phyloP scores from a whole-genome alignment of 2,888 invertebrate genomes.

The Torymus auratus region DNA sequence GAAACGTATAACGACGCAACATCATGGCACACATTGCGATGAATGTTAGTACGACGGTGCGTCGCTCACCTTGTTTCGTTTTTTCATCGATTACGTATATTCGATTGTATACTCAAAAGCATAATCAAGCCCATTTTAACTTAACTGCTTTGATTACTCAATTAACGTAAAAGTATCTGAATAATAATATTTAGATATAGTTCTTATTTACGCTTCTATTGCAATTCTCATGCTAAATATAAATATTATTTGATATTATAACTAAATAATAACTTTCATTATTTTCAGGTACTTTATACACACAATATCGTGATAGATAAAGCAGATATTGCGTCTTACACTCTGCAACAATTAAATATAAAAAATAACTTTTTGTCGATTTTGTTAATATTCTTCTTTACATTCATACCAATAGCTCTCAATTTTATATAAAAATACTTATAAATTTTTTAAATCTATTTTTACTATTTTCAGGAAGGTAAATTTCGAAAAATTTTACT shows the following conservation, averaged over 20 bases:
- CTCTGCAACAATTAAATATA: slow-evolving; percentile 54
- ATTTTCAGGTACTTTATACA: slow-evolving; percentile 76
- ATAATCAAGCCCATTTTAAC: slow-evolving; percentile 18
- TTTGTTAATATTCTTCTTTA: slow-evolving; percentile 31
- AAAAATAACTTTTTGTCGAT: slow-evolving; percentile 49
- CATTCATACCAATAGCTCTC: neutral
- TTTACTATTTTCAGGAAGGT: neutral
- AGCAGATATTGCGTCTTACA: slow-evolving; percentile 64
- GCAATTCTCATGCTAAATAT: slow-evolving; percentile 42
- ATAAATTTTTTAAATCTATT: neutral
- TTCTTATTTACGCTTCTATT: slow-evolving; percentile 22
- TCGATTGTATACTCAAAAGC: slow-evolving; percentile 50
- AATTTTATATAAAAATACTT: neutral
- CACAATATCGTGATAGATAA: slow-evolving; percentile 73
- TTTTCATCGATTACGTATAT: slow-evolving; percentile 44
- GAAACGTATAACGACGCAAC: slow-evolving; percentile 50
- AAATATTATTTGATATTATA: slow-evolving; percentile 52
- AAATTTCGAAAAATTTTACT: too few species aligned
- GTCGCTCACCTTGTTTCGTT: slow-evolving; percentile 37
- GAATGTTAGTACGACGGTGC: slow-evolving; percentile 51
- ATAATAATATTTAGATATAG: slow-evolving; percentile 35
- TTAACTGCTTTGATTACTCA: slow-evolving; percentile 28
- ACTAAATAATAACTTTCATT: slow-evolving; percentile 64
- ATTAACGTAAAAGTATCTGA: slow-evolving; percentile 48
- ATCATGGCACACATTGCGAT: slow-evolving; percentile 56